These are phyloP conservation scores for Saccostrea echinata DNA, from an alignment of 1,140 invertebrate species.

Conservation along the genomic window DNA sequence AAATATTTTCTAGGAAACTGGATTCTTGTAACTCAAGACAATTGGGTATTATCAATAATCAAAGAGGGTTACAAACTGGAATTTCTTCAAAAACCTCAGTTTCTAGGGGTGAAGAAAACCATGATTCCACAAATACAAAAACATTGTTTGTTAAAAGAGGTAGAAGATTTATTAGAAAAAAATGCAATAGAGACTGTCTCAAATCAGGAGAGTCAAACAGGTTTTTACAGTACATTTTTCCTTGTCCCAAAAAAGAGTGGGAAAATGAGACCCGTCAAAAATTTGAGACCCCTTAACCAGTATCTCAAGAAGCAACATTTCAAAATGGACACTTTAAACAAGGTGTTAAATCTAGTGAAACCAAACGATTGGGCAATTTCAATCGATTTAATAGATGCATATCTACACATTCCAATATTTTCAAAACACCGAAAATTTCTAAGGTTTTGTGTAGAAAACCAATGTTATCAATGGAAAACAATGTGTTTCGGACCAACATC, in stretches of 20 bases:
- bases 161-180: constrained; percentile 50
- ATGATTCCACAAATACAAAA: background rate
- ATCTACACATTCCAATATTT: constrained; percentile 58
- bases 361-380: constrained; percentile 57
- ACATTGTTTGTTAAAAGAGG: constrained; percentile 53
- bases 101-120: constrained; percentile 6
- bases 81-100: constrained; percentile 1
- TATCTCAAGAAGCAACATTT: constrained; percentile 54
- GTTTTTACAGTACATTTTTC: constrained; percentile 63
- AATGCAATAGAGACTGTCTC: too few relatives aligned
- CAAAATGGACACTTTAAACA: constrained; percentile 60
- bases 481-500: too few relatives aligned
- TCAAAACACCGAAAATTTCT: constrained; percentile 52
- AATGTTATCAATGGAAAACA: too few relatives aligned
- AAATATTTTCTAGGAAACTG: constrained; percentile 36
- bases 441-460: too few relatives aligned
- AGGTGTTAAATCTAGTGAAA: constrained; percentile 57
- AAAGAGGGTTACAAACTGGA: too few relatives aligned
- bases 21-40: constrained; percentile 8
- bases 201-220: background rate
- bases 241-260: constrained; percentile 57
- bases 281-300: constrained; percentile 51
- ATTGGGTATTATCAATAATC: too few relatives aligned
- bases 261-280: constrained; percentile 49
- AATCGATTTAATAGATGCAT: constrained; percentile 60